Evolutionary conservation across 2,113 vertebrate genomes (phyloP), one percentile per base, ranked within the genome.

Genomic region (Sebastes fasciatus): DNA sequence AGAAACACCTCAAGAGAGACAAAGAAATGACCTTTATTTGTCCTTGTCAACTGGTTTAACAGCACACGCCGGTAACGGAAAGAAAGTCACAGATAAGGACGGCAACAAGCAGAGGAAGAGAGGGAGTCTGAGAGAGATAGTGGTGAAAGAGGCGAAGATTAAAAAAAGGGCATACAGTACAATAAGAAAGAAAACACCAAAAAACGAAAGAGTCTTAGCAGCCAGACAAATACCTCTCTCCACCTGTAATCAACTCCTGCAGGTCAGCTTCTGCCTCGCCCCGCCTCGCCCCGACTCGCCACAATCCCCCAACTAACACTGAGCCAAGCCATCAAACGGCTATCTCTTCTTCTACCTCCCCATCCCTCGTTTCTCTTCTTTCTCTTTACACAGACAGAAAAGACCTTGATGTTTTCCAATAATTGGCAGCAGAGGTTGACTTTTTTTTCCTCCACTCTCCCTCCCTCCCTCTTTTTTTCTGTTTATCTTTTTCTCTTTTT

Each of bases 391-490:
- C 87, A 77, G 14, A 89, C 84, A 89, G 75, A 86, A 78, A 88
- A 91, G 90, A 94, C 93, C 93, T 94, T 94, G 94, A 95, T 95
- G 94, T 94, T 95, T 92, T 93, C 91, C 92, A 94, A 93, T 96
- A 95, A 96, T 94, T 95, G 94, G 94, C 94, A 94, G 93, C 93
- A 93, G 92, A 93, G 93, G 90, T 93, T 93, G 89, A 93, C 90
- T 92, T 91, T 89, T 64, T 70, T 70, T n/a, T 23, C 26, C 43
- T 40, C 21, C 13, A 23, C 69, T 2, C 69, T 68, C 26, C 81
- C 64, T 62, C 40, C 6, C 40, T 79, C 69, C 26, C 23, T 16
- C 23, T 69, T 68, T 84, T 63, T 82, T 82, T 78, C 71, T 87
- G 69, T 83, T 88, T 86, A 76, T 77, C 80, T 83, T 54, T 78